phyloP scores from a whole-genome alignment of 1,140 invertebrate genomes.

The Drosophila mauritiana region DNA sequence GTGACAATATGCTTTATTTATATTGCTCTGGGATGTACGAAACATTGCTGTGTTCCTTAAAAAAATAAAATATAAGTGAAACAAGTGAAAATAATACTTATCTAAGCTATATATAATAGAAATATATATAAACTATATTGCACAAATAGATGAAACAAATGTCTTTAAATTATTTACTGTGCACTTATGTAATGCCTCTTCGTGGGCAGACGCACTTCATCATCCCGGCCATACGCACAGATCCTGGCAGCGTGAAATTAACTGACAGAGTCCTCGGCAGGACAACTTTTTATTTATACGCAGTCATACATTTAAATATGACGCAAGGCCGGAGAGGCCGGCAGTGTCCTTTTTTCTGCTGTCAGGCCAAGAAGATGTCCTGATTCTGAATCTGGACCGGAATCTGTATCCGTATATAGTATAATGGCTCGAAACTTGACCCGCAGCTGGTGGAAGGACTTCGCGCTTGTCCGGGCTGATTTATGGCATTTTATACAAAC shows the following conservation, averaged over 20 bases:
- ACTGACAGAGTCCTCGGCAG: constrained; percentile 69
- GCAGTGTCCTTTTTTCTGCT: constrained; percentile 61
- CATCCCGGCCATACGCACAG: constrained; percentile 67
- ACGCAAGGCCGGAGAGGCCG: constrained; percentile 40
- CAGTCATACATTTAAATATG: constrained; percentile 77
- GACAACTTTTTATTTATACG: constrained; percentile 74
- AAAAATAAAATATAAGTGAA: background rate
- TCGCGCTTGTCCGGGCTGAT: constrained; percentile 48
- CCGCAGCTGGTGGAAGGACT: constrained; percentile 19
- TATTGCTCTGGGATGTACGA: background rate
- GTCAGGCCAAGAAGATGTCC: constrained; percentile 54
- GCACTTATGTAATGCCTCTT: constrained; percentile 22
- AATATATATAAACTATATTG: background rate
- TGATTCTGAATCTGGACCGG: constrained; percentile 25
- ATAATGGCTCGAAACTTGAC: constrained; percentile 11
- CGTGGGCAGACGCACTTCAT: constrained; percentile 65
- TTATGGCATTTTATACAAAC: constrained; percentile 50
- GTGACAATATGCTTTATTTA: constrained; percentile 33
- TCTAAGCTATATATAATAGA: no score
- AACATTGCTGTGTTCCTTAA: background rate
- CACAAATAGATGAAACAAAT: background rate
- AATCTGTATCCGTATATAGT: background rate
- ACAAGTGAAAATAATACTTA: background rate
- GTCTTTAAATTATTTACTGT: background rate
- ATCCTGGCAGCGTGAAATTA: constrained; percentile 80